Base-by-base conservation (phyloP, 2,113 vertebrate genomes). In the Sebastes fasciatus region DNA sequence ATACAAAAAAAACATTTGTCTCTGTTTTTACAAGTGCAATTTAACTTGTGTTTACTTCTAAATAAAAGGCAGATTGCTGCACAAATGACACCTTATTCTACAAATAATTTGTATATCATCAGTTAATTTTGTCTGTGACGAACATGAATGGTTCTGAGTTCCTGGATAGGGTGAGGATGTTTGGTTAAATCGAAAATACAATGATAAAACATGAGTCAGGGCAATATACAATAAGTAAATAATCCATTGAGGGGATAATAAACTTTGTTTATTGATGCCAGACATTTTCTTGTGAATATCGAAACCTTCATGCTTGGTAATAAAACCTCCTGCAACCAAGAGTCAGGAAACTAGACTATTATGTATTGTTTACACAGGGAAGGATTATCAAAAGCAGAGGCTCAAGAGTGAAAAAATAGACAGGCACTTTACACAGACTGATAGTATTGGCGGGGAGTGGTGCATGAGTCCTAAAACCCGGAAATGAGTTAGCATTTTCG, bases 161-260 rank as follows among this genome's bases (percentile, higher is more conserved):
- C 16, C 12, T 72, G 65, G 62, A 68, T 5, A 48, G 19, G 23
- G 74, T 43, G 11, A 65, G 4, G 34, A 52, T 42, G 45, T 60
- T 61, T 74, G 57, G 46, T 48, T 17, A 7, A n/a, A 77, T 3
- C 63, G 60, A 61, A 58, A 79, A 66, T 48, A 3, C 1, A 46
- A 45, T 48, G 70, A 72, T 75, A 90, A 87, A 79, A 74, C 0
- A 2, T 86, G 87, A 84, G 21, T 43, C 40, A 69, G 55, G 5
- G 45, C 21, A 72, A 69, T 76, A 85, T 11, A 51, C 42, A 72
- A 14, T 40, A 61, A 77, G 14, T 77, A 14, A 82, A 74, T 49
- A 63, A 58, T n/a, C 23, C 16, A 40, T 43, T 40, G 54, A 2
- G n/a, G 8, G 79, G 23, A 61, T 6, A 77, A 34, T 34, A 40